phyloP scores from a whole-genome alignment of 2,113 vertebrate genomes.

The Mus spicilegus region DNA sequence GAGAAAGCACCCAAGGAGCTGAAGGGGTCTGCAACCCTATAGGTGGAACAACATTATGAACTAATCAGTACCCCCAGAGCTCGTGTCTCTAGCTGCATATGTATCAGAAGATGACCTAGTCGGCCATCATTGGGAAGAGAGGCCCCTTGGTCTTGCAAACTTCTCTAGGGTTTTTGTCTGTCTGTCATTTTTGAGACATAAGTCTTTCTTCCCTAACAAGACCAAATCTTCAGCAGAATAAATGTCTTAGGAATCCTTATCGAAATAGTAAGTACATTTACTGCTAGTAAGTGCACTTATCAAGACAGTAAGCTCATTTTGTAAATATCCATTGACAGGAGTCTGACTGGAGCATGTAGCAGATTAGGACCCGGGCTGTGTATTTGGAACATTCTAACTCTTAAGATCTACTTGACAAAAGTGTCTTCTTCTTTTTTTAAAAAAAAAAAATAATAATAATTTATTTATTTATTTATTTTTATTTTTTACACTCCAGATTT shows the following conservation, averaged over 20 bases:
- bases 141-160: no score
- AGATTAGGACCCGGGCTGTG: constrained; percentile 29
- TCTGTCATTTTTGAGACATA: neutral
- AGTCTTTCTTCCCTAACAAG: neutral
- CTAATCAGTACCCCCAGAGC: no score
- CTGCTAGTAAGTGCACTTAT: constrained; percentile 27
- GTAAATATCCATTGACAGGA: constrained; percentile 46
- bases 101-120: no score
- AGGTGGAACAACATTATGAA: no score
- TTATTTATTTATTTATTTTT: no score
- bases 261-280: constrained; percentile 11
- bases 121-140: no score
- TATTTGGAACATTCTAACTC: constrained; percentile 40
- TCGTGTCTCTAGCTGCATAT: no score
- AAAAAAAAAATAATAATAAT: no score
- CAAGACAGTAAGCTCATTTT: constrained; percentile 37
- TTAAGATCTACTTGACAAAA: constrained; percentile 28
- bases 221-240: constrained; percentile 19
- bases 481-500: no score
- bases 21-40: no score
- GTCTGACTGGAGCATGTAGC: constrained; percentile 37
- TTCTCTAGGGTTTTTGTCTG: neutral
- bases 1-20: no score
- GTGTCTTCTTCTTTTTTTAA: no score
- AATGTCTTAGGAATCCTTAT: constrained; percentile 45